Evolutionary conservation across 2,888 invertebrate genomes (phyloP), one percentile per base, ranked within the genome.

Genomic region (Synergus itoensis): DNA sequence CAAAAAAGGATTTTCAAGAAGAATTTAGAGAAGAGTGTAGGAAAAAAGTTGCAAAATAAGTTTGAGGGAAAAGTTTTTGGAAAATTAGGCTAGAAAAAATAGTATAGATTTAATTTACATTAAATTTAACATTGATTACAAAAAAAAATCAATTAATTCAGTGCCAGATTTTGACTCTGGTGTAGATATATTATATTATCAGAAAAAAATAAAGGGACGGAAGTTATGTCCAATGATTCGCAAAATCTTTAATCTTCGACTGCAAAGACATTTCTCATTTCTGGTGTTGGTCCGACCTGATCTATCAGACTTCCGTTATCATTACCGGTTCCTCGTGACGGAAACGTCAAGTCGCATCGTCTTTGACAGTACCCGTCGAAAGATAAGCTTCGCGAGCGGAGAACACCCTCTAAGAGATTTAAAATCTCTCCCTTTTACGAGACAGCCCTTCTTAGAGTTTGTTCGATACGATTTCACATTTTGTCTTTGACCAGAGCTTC

Each of bases 221-320:
- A 82, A 82, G 73, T 80, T 81, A 78, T 83, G 85, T 77, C 83
- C 81, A 86, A 82, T 88, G 86, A 84, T 86, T 84, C 79, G 80
- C 79, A 83, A 87, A 88, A 88, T 87, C 88, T 88, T 87, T 88
- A 89, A 89, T 89, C 88, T 88, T 82, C 82, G 82, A 77, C 80
- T 78, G 86, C 85, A 90, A 89, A 90, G 90, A 91, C 90, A 91
- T 91, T 91, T 91, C 92, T 92, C 91, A 91, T 92, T 91, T 92
- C 91, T 91, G 89, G 90, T 89, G 81, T 87, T 85, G 86, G 88
- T 85, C 88, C 81, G 84, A 83, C 81, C 76, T 76, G 77, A 80
- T 80, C 87, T 91, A 90, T 91, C 91, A 83, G 84, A 84, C 87
- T 90, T 90, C 90, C 90, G 90, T 91, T 91, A 91, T 91, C 91